Percentiles rank a stretch among this genome's conserved stretches.
These are phyloP conservation scores for Onthophagus sagittarius DNA, from an alignment of 2,888 invertebrate genomes.

Conservation along the genomic window DNA sequence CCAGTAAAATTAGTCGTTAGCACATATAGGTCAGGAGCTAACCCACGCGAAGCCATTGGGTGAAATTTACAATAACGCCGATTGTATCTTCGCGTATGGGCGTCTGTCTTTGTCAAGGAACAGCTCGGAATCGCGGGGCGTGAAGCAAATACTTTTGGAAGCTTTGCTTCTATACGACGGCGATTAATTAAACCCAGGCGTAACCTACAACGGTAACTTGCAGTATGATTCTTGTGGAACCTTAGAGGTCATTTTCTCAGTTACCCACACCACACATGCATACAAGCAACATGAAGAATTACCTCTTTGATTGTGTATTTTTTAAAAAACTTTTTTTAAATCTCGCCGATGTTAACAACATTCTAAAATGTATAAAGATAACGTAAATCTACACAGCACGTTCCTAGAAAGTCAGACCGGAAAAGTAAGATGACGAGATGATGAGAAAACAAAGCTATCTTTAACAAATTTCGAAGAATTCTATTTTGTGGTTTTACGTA, in stretches of 20 bases:
- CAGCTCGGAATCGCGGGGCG: background rate
- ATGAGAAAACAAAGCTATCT: background rate
- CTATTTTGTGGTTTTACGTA: background rate
- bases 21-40: constrained; percentile 8
- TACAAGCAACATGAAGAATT: background rate
- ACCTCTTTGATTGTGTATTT: too few species aligned
- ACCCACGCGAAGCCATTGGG: constrained; percentile 9
- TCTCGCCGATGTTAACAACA: background rate
- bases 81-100: constrained; percentile 8
- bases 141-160: background rate
- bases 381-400: background rate
- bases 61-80: constrained; percentile 6
- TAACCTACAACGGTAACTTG: background rate
- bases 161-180: background rate
- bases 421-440: background rate
- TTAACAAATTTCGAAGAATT: background rate
- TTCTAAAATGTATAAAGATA: background rate
- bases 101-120: background rate
- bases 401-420: background rate
- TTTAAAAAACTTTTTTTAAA: too few species aligned
- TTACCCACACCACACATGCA: background rate
- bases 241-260: background rate
- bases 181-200: background rate
- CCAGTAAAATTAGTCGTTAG: constrained; percentile 9
- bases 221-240: background rate